A percentile compares a stretch with the other conserved stretches of the same genome.
Evolutionary conservation across 2,888 invertebrate genomes (phyloP).

Genomic region (Helleia helle): DNA sequence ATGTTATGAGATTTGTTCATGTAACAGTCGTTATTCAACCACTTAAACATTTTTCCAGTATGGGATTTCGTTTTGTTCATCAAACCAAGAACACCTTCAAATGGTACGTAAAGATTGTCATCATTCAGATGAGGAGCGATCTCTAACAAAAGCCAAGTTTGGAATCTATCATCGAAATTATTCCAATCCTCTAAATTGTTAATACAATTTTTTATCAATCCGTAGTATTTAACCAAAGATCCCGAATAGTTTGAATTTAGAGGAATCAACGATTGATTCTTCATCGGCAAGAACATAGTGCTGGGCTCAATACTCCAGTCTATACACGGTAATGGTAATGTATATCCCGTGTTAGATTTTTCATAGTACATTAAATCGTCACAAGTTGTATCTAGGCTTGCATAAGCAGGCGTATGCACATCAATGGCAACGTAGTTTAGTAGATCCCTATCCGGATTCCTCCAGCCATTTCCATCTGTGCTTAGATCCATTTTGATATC

Average conservation of each 20-base stretch:
- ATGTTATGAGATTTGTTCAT: constrained; percentile 23
- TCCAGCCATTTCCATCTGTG: constrained; percentile 76
- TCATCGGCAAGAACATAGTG: constrained; percentile 77
- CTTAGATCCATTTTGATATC: constrained; percentile 71
- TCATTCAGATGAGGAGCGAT: constrained; percentile 72
- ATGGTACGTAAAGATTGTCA: constrained; percentile 74
- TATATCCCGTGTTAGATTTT: constrained; percentile 32
- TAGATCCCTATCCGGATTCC: constrained; percentile 31
- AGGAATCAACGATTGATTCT: constrained; percentile 36
- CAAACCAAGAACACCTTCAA: constrained; percentile 59
- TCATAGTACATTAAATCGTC: constrained; percentile 40
- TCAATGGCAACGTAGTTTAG: constrained; percentile 35
- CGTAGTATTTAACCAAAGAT: constrained; percentile 72
- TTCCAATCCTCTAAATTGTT: constrained; percentile 39
- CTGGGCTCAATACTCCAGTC: constrained; percentile 67
- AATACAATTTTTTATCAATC: constrained; percentile 67
- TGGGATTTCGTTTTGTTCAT: constrained; percentile 31
- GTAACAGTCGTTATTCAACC: constrained; percentile 13
- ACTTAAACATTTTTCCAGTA: constrained; percentile 16
- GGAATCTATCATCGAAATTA: constrained; percentile 67
- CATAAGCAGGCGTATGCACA: constrained; percentile 25
- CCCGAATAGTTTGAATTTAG: constrained; percentile 36
- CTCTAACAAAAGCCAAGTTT: constrained; percentile 66
- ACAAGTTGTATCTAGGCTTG: constrained; percentile 33
- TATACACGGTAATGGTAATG: constrained; percentile 73